Base-by-base conservation (phyloP, 2,888 invertebrate species). In the Anoplius nigerrimus region DNA sequence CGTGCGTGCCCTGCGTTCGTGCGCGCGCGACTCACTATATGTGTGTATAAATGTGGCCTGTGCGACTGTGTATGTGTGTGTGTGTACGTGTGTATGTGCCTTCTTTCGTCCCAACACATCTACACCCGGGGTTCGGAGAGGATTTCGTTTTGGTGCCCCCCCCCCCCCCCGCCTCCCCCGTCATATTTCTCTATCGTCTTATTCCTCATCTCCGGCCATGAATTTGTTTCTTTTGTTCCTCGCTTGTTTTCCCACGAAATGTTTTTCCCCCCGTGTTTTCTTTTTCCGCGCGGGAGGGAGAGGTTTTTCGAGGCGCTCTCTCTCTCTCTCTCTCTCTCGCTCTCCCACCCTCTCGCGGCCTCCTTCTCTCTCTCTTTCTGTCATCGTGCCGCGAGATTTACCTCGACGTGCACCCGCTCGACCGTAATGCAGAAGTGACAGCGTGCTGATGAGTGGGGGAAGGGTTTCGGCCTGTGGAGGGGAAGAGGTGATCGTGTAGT, bases 401-500 rank as follows among this genome's bases (percentile, higher is more conserved):
- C 65, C 65, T 16, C 57, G 60, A 20, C 53, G 54, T 54, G 18
- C 60, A 62, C 68, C 63, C 68, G 63, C 64, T 71, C 69, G 77
- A 71, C 78, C 75, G 80, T 79, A 79, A 81, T 76, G 75, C 77
- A 80, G 80, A 83, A 82, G 78, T 83, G 82, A 82, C 83, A 84
- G 80, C 81, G 77, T 79, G 80, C 66, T 64, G 69, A 74, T 27
- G 73, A 62, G 72, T 62, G 71, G 71, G 59, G 71, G 72, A 66
- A 69, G 76, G 79, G 74, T 64, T 65, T 66, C 21, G 56, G 51
- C 42, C 54, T 16, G 53, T 62, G 63, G 74, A 55, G 71, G 74
- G 78, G 71, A 68, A 42, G 61, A 62, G 70, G 62, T 73, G 74
- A 82, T 82, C 80, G 76, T 82, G 82, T 80, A 80, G 80, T 82